Conservation (phyloP, 2,888 invertebrate species). For the Acholoe squamosa region DNA sequence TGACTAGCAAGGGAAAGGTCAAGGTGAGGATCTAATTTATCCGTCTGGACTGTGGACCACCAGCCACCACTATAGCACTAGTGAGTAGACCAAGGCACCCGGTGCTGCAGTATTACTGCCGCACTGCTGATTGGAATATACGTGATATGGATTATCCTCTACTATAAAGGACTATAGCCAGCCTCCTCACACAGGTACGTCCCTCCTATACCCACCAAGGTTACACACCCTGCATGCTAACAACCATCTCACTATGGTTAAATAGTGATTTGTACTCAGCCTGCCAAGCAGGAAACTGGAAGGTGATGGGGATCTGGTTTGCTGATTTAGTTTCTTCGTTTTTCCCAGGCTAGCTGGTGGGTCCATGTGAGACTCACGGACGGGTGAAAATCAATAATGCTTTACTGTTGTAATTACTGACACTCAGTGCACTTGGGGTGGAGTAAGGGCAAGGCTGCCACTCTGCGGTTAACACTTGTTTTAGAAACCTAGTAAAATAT, state of each 20-base stretch:
- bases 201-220: background rate
- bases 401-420: background rate
- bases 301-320: background rate
- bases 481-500: too few relatives aligned
- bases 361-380: background rate
- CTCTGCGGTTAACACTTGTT: too few relatives aligned
- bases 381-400: conserved; percentile 11
- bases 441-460: too few relatives aligned
- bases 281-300: background rate
- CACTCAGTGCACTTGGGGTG: background rate
- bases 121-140: conserved; percentile 34
- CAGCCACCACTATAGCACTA: background rate
- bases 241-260: background rate
- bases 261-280: conserved; percentile 6
- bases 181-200: background rate
- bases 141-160: conserved; percentile 12
- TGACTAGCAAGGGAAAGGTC: background rate
- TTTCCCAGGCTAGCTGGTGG: background rate
- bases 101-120: background rate
- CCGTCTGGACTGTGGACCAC: conserved; percentile 11
- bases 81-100: background rate
- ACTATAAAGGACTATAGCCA: background rate
- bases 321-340: background rate
- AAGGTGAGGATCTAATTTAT: conserved; percentile 9
- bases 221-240: background rate